Conservation (phyloP, 2,113 vertebrate genomes). For the Tupaia tana region DNA sequence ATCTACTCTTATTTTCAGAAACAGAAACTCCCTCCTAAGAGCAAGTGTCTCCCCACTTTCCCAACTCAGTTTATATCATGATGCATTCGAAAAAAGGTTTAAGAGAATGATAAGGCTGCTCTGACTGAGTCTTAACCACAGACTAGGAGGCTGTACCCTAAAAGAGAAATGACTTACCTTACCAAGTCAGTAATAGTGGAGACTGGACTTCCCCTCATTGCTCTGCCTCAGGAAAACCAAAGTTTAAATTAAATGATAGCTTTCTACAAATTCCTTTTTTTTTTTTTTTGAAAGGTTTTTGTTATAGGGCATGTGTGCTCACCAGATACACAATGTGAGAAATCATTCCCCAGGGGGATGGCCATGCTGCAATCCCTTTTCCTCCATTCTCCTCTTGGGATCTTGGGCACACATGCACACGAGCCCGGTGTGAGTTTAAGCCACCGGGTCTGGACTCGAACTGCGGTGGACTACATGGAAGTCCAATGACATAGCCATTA, state of each 20-base stretch:
- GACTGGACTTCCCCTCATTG: background rate
- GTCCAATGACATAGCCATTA: no score
- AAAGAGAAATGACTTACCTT: background rate
- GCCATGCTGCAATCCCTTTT: no score
- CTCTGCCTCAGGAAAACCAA: background rate
- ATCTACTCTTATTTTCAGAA: background rate
- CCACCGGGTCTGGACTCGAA: no score
- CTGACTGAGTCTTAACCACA: background rate
- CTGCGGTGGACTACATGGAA: no score
- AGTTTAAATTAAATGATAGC: background rate
- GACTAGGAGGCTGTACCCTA: background rate
- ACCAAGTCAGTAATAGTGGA: background rate
- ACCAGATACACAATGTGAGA: no score
- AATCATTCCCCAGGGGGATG: no score
- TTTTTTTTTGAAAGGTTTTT: no score
- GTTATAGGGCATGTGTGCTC: no score
- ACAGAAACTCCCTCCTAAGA: background rate
- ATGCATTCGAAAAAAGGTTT: background rate
- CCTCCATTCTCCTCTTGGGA: no score
- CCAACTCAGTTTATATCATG: background rate
- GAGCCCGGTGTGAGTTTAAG: no score
- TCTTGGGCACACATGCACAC: no score
- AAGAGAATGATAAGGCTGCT: background rate
- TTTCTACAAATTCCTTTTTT: background rate
- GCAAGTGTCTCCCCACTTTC: background rate